These are phyloP conservation scores for Drosophila tropicalis DNA, from an alignment of 1,140 invertebrate genomes.

Conservation along the genomic window DNA sequence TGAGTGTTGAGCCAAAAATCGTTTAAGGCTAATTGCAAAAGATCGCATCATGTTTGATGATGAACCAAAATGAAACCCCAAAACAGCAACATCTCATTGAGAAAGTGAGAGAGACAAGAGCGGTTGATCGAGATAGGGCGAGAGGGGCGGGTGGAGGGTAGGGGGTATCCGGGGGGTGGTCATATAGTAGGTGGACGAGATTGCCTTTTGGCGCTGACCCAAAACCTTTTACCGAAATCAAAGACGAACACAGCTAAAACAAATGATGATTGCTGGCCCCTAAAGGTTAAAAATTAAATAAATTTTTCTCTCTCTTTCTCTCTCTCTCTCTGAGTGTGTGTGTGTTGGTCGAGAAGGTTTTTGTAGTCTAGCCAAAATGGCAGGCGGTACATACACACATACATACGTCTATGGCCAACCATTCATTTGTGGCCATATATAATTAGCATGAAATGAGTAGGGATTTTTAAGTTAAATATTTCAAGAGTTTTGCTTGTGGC, in stretches of 20 bases:
- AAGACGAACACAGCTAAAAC: slow-evolving; percentile 47
- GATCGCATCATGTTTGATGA: slow-evolving; percentile 75
- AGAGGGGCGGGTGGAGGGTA: not conserved
- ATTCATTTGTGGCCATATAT: slow-evolving; percentile 63
- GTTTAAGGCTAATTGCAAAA: slow-evolving; percentile 81
- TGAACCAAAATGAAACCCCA: slow-evolving; percentile 44
- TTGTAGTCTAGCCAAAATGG: slow-evolving; percentile 61
- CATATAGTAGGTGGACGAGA: slow-evolving; percentile 37
- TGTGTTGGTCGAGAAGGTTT: not conserved
- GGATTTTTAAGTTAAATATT: slow-evolving; percentile 73
- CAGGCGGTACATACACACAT: slow-evolving; percentile 53
- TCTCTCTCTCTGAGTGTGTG: slow-evolving; percentile 11
- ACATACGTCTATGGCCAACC: slow-evolving; percentile 19
- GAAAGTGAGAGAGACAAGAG: slow-evolving; percentile 19
- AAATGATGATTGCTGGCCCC: slow-evolving; percentile 79
- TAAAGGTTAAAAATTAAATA: slow-evolving; percentile 81
- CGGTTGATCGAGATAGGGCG: too few relatives aligned
- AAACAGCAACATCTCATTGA: not conserved
- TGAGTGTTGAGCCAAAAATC: slow-evolving; percentile 80
- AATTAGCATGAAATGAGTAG: slow-evolving; percentile 82
- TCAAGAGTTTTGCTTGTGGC: slow-evolving; percentile 69
- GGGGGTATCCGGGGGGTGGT: slow-evolving; percentile 54
- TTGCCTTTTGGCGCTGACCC: slow-evolving; percentile 69
- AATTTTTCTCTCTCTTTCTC: slow-evolving; percentile 39
- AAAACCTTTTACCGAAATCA: slow-evolving; percentile 63